These are phyloP conservation scores for Laticauda colubrina DNA, from an alignment of 2,113 vertebrate genomes.

Conservation along the genomic window DNA sequence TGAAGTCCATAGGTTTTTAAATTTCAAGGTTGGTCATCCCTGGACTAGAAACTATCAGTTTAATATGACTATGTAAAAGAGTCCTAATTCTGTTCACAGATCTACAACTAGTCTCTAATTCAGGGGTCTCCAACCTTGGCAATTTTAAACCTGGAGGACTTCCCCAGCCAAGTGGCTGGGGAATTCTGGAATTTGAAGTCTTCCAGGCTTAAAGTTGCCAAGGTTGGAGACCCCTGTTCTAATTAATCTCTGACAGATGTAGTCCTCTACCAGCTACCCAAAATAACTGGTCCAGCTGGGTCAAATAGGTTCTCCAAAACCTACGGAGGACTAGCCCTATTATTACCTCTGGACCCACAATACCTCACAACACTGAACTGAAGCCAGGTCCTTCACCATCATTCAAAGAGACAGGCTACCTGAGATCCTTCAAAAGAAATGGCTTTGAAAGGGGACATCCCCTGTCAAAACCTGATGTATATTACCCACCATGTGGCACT, in stretches of 20 bases:
- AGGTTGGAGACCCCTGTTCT: too few relatives aligned
- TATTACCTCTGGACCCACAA: not conserved
- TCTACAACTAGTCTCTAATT: not conserved
- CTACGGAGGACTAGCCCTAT: not conserved
- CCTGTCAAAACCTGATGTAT: slow-evolving; percentile 6
- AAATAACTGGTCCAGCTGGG: not conserved
- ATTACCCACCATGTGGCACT: not conserved
- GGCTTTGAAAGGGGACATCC: slow-evolving; percentile 5
- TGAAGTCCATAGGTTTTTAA: not conserved
- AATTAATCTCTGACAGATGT: not conserved
- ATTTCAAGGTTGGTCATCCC: not conserved
- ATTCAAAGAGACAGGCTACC: slow-evolving; percentile 28
- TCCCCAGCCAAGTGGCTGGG: too few relatives aligned
- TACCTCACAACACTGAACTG: not conserved
- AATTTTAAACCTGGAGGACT: too few relatives aligned
- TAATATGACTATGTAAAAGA: not conserved
- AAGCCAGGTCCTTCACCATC: not conserved
- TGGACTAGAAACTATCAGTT: not conserved
- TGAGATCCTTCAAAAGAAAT: not conserved
- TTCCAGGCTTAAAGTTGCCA: too few relatives aligned
- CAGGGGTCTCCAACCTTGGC: too few relatives aligned
- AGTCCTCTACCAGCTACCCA: not conserved
- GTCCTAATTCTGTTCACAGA: not conserved
- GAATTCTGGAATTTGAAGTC: too few relatives aligned
- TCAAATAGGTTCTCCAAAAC: not conserved